Conservation (phyloP, 2,888 invertebrate genomes). For the Pseudococcus viburni region DNA sequence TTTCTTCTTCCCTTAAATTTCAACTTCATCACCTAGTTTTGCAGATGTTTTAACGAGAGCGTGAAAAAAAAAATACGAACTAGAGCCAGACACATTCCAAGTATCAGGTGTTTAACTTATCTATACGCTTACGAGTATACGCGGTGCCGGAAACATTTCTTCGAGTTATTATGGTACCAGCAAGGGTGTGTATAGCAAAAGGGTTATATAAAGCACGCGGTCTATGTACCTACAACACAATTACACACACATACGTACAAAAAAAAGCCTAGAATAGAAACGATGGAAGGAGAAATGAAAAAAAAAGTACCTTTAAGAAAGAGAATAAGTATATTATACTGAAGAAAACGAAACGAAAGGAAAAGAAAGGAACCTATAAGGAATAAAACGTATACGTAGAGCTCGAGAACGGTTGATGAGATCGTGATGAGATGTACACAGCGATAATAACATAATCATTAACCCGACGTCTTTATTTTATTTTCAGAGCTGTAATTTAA, state of each 20-base stretch:
- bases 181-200: neutral
- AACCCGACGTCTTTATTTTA: conserved; percentile 66
- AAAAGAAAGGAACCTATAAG: neutral
- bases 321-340: neutral
- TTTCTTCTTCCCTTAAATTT: conserved; percentile 27
- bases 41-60: conserved; percentile 44
- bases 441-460: conserved; percentile 66
- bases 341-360: neutral
- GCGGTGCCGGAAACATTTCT: conserved; percentile 40
- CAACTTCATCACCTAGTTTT: conserved; percentile 47
- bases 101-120: conserved; percentile 25
- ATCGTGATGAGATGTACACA: conserved; percentile 66
- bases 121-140: neutral
- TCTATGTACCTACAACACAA: neutral
- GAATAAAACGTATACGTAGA: conserved; percentile 18
- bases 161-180: neutral
- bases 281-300: neutral
- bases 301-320: conserved; percentile 7
- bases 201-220: conserved; percentile 5
- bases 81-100: conserved; percentile 7
- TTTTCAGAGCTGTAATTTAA: conserved; percentile 66
- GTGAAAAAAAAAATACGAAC: neutral
- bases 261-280: conserved; percentile 13
- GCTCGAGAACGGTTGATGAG: conserved; percentile 62
- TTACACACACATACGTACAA: neutral